phyloP scores from a whole-genome alignment of 2,113 vertebrate genomes.

The Rutilus rutilus region DNA sequence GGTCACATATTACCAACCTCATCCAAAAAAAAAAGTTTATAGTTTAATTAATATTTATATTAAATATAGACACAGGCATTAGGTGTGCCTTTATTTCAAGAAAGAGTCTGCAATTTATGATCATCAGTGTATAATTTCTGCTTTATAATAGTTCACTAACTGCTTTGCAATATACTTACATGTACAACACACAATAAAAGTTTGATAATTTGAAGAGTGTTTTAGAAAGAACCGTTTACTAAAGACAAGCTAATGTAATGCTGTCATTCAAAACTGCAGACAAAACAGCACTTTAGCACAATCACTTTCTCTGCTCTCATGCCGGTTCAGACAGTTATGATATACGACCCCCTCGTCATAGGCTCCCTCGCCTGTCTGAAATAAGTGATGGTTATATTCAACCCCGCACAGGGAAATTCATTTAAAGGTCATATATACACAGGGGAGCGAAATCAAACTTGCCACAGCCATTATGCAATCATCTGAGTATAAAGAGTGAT shows the following conservation, averaged over 20 bases:
- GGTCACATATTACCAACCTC: background rate
- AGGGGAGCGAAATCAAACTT: constrained; percentile 20
- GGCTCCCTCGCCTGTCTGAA: constrained; percentile 14
- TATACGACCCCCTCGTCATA: constrained; percentile 16
- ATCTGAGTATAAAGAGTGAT: background rate
- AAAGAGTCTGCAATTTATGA: background rate
- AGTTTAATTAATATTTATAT: no score
- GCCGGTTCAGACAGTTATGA: constrained; percentile 19
- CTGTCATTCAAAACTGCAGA: constrained; percentile 25
- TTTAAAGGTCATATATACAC: constrained; percentile 32
- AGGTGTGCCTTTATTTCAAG: background rate
- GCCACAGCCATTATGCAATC: constrained; percentile 10
- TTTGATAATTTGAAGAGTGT: background rate
- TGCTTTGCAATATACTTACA: background rate
- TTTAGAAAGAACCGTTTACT: background rate
- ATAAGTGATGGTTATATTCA: constrained; percentile 30
- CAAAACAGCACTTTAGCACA: constrained; percentile 29
- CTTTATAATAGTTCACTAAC: background rate
- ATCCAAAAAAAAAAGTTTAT: background rate
- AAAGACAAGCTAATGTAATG: constrained; percentile 10
- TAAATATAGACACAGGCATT: background rate
- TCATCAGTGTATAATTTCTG: background rate
- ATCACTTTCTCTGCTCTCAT: constrained; percentile 9
- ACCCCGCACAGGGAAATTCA: constrained; percentile 13
- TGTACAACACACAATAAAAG: background rate